These are phyloP conservation scores for Ptychobarbus kaznakovi DNA, from an alignment of 2,797 vertebrate genomes.

Conservation along the genomic window DNA sequence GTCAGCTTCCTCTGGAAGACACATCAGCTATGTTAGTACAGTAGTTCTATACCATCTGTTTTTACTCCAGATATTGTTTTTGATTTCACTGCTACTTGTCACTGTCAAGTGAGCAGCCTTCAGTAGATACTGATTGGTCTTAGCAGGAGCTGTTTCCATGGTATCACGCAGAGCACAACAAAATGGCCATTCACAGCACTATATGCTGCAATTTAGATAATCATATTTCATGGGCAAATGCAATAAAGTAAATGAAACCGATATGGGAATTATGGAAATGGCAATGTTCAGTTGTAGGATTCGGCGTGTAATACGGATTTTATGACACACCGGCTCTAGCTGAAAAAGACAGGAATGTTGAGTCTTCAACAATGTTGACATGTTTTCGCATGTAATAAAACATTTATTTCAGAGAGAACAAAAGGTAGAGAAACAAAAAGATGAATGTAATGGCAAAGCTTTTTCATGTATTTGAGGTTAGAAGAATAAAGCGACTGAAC, in stretches of 20 bases:
- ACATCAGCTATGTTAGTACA: constrained; percentile 3
- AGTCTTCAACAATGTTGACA: constrained; percentile 17
- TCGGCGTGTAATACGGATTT: constrained; percentile 32
- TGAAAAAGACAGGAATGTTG: constrained; percentile 27
- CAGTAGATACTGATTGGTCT: constrained; percentile 22
- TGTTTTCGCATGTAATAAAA: constrained; percentile 35
- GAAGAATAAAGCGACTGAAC: constrained; percentile 46
- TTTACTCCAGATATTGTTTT: constrained; percentile 11
- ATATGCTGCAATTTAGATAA: constrained; percentile 43
- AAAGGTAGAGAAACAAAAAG: constrained; percentile 34
- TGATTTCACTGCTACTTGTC: constrained; percentile 33
- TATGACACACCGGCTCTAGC: constrained; percentile 6
- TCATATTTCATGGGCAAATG: constrained; percentile 43
- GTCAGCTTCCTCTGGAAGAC: constrained; percentile 4
- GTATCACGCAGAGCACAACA: constrained; percentile 32
- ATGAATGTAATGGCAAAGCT: constrained; percentile 25
- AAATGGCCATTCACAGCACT: constrained; percentile 7
- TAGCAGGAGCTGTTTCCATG: constrained; percentile 39
- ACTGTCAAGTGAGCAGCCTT: constrained; percentile 38
- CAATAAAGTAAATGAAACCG: constrained; percentile 51
- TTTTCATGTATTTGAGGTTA: constrained; percentile 38
- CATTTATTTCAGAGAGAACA: constrained; percentile 31
- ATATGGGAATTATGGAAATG: constrained; percentile 47
- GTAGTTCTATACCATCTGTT: constrained; percentile 20
- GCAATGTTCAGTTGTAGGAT: constrained; percentile 27